Conservation (phyloP, 2,113 vertebrate species). For the Osmerus mordax region DNA sequence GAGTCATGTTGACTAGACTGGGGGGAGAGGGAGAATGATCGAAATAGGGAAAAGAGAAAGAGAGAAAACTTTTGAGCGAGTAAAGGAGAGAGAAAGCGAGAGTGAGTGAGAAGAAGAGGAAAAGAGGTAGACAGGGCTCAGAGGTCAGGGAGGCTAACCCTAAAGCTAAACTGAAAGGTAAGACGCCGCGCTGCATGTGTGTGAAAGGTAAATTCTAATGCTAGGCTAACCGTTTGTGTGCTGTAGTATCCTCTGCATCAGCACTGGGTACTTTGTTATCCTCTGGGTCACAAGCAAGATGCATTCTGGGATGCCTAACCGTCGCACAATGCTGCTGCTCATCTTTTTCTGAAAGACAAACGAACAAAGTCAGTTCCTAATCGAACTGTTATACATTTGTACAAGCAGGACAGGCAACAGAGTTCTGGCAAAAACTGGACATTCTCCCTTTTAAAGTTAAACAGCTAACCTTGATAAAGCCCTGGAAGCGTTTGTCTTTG, state of each 20-base stretch:
- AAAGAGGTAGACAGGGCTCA: too few relatives aligned
- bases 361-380: slow-evolving; percentile 11
- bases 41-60: background rate
- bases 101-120: background rate
- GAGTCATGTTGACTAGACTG: background rate
- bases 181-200: background rate
- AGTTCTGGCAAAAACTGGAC: too few relatives aligned
- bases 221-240: slow-evolving; percentile 84
- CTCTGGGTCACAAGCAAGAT: slow-evolving; percentile 94
- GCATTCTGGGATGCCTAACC: slow-evolving; percentile 93
- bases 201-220: background rate
- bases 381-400: background rate
- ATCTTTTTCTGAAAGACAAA: slow-evolving; percentile 85
- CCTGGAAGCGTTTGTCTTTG: slow-evolving; percentile 94
- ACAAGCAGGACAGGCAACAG: too few relatives aligned
- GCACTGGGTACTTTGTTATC: slow-evolving; percentile 94
- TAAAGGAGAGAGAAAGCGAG: background rate
- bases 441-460: too few relatives aligned
- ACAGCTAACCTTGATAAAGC: slow-evolving; percentile 84
- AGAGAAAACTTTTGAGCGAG: background rate
- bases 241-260: slow-evolving; percentile 90
- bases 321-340: slow-evolving; percentile 87
- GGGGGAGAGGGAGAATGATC: background rate
- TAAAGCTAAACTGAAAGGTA: background rate
- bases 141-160: background rate